Conservation (phyloP, 2,888 invertebrate genomes). For the Ormyrus pomaceus region DNA sequence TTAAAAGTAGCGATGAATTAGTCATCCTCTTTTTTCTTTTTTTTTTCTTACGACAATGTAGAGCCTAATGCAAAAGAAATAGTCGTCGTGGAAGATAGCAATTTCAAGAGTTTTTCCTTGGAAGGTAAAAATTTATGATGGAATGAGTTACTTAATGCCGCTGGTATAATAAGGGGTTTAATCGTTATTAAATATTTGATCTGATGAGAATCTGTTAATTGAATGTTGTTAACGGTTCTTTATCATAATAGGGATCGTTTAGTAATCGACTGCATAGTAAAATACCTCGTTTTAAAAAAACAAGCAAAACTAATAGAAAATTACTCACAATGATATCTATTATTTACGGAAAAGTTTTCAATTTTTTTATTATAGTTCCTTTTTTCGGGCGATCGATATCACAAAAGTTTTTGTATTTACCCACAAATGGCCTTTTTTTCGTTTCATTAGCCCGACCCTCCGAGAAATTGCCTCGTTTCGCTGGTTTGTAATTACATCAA, state of each 20-base stretch:
- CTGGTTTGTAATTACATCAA: too few species aligned
- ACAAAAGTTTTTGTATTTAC: too few species aligned
- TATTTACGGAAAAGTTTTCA: too few species aligned
- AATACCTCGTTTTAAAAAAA: too few species aligned
- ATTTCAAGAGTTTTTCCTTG: constrained; percentile 31
- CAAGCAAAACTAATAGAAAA: too few species aligned
- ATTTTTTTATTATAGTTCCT: too few species aligned
- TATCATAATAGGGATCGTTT: background rate
- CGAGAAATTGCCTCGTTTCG: too few species aligned
- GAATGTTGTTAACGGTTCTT: background rate
- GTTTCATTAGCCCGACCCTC: too few species aligned
- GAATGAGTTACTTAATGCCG: constrained; percentile 12
- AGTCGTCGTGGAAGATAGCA: constrained; percentile 1
- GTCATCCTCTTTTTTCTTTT: background rate
- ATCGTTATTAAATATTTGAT: background rate
- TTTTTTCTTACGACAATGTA: background rate
- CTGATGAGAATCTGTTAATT: constrained; percentile 20
- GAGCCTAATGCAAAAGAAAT: constrained; percentile 16
- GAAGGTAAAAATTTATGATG: constrained; percentile 21
- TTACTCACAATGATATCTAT: too few species aligned
- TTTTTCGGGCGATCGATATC: too few species aligned
- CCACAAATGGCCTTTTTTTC: too few species aligned
- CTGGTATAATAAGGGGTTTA: background rate
- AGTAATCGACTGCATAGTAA: too few species aligned
- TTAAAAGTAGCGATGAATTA: constrained; percentile 1